phyloP scores from a whole-genome alignment of 1,140 invertebrate genomes.

The Calephelis virginiensis region DNA sequence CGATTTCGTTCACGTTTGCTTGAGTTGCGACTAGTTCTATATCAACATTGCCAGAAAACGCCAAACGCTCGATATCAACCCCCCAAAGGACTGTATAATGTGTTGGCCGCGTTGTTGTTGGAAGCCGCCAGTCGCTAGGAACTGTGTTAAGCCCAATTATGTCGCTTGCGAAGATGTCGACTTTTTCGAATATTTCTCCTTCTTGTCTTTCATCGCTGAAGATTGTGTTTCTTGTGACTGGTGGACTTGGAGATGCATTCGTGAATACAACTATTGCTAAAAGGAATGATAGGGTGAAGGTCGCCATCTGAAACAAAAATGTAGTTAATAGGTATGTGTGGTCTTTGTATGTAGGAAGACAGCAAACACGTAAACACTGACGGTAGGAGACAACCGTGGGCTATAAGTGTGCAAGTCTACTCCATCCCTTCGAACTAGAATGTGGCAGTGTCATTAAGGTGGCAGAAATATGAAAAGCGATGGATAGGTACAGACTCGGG shows the following conservation, averaged over 20 bases:
- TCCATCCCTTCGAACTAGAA: no score
- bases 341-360: no score
- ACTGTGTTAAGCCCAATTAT: slow-evolving; percentile 17
- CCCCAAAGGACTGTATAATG: slow-evolving; percentile 77
- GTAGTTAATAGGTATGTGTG: no score
- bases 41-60: slow-evolving; percentile 79
- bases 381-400: no score
- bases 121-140: slow-evolving; percentile 75
- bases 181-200: slow-evolving; percentile 52
- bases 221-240: slow-evolving; percentile 46
- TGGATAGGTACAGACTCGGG: no score
- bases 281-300: slow-evolving; percentile 41
- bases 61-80: slow-evolving; percentile 45
- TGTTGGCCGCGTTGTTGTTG: slow-evolving; percentile 78
- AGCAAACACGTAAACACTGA: no score
- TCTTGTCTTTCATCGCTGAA: slow-evolving; percentile 55
- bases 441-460: no score
- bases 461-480: no score
- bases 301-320: slow-evolving; percentile 58
- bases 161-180: slow-evolving; percentile 26
- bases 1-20: slow-evolving; percentile 69
- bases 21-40: slow-evolving; percentile 70
- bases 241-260: slow-evolving; percentile 35
- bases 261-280: slow-evolving; percentile 31
- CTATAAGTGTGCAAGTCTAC: no score